Evolutionary conservation across 2,113 vertebrate genomes (phyloP), one percentile per base, ranked within the genome.

Genomic region (Pipa parva): DNA sequence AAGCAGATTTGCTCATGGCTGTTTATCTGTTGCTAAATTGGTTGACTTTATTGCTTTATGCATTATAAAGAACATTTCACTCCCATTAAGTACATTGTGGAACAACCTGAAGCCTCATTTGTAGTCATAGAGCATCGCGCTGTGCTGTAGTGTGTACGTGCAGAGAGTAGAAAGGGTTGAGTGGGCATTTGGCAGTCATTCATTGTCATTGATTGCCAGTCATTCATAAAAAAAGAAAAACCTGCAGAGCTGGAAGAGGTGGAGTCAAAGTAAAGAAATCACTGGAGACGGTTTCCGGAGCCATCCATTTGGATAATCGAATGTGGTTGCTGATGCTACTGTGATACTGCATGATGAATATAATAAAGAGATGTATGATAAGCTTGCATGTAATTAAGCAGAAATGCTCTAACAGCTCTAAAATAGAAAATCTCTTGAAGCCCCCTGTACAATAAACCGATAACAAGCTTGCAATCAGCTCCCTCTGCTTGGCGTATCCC

Each of bases 151-250:
- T 76, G 75, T 73, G 76, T 81, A 71, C 36, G 58, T 77, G 77
- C 76, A 65, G 42, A 50, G 79, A 79, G 76, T 67, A 77, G 79
- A 81, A 81, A 76, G 79, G 77, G 64, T 71, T 86, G 84, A 88
- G 84, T 85, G 86, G 87, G 85, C 83, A 87, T 81, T 85, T 87
- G 85, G 82, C 85, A 86, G 82, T 74, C 78, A 78, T 79, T 85
- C 79, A 75, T 52, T 18, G 75, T 71, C 79, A 84, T 78, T 84
- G 86, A 88, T 85, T 85, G 73, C 85, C 74, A 80, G 73, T 83
- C 82, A 86, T 88, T 89, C 88, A 88, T 86, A 87, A 89, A 89
- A 87, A 27, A 87, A 89, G 89, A 87, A 27, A n/a, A 42, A 4
- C 13, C 74, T 77, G 78, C 72, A 67, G 73, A 56, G 55, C 65